A percentile compares a stretch with the other conserved stretches of the same genome.
Evolutionary conservation across 2,888 invertebrate genomes (phyloP).

Genomic region (Eustalomyia histrio): DNA sequence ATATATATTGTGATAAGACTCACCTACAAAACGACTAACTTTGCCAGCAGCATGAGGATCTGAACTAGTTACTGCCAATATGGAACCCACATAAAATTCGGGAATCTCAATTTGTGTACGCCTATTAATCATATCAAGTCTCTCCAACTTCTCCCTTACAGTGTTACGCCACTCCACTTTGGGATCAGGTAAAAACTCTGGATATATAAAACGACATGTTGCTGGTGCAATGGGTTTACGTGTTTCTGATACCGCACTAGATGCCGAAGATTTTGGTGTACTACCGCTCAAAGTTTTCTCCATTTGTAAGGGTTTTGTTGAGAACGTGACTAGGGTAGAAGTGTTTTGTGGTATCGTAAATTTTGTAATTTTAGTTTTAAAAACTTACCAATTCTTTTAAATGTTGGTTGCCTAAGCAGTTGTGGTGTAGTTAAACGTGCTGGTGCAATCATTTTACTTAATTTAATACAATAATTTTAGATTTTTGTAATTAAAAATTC

Average conservation of each 20-base stretch:
- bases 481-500: not conserved
- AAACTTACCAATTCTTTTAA: conserved; percentile 69
- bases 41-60: conserved; percentile 93
- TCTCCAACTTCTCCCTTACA: conserved; percentile 92
- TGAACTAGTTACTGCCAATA: conserved; percentile 92
- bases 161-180: conserved; percentile 87
- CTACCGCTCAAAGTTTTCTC: conserved; percentile 59
- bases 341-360: no score
- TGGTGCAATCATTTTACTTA: conserved; percentile 69
- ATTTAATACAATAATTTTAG: conserved; percentile 17
- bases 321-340: conserved; percentile 68
- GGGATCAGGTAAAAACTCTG: conserved; percentile 96
- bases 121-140: conserved; percentile 94
- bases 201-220: conserved; percentile 86
- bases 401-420: conserved; percentile 58
- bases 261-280: conserved; percentile 23
- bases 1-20: conserved; percentile 21
- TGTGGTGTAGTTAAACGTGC: conserved; percentile 61
- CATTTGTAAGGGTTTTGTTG: conserved; percentile 69
- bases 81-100: conserved; percentile 98
- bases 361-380: not conserved
- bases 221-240: conserved; percentile 77
- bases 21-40: conserved; percentile 83
- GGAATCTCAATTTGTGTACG: conserved; percentile 89
- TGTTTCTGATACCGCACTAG: conserved; percentile 47